Conservation (phyloP, 2,797 vertebrate species). For the Oceanodroma leucorhoa region DNA sequence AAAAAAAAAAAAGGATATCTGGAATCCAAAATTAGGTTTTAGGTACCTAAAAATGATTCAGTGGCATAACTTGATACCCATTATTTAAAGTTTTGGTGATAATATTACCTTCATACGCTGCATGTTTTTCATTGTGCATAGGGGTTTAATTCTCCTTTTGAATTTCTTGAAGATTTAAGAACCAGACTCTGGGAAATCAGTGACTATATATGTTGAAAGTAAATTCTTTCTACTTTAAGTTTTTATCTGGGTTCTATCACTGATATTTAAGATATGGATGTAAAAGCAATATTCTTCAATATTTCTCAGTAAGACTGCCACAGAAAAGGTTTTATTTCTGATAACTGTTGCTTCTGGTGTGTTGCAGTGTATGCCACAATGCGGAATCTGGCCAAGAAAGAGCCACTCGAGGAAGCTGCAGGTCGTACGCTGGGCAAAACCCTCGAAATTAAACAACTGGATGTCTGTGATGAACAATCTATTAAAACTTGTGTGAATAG, state of each 20-base stretch:
- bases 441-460: slow-evolving; percentile 84
- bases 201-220: neutral
- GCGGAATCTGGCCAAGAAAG: slow-evolving; percentile 79
- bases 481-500: slow-evolving; percentile 83
- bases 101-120: neutral
- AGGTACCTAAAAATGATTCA: neutral
- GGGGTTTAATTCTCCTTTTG: neutral
- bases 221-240: neutral
- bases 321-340: neutral
- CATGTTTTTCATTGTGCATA: neutral
- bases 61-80: neutral
- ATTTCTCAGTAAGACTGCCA: neutral
- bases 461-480: slow-evolving; percentile 85
- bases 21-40: neutral
- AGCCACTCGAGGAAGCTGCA: slow-evolving; percentile 75
- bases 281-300: neutral
- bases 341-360: neutral
- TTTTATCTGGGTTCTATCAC: neutral
- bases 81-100: neutral
- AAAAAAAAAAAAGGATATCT: neutral
- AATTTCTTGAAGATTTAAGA: neutral
- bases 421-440: slow-evolving; percentile 80
- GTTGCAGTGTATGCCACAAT: slow-evolving; percentile 86
- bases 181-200: neutral
- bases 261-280: neutral